Evolutionary conservation across 2,797 vertebrate species (phyloP), one percentile per base, ranked within the genome.

Genomic region (Sebastes kiyomatsui): DNA sequence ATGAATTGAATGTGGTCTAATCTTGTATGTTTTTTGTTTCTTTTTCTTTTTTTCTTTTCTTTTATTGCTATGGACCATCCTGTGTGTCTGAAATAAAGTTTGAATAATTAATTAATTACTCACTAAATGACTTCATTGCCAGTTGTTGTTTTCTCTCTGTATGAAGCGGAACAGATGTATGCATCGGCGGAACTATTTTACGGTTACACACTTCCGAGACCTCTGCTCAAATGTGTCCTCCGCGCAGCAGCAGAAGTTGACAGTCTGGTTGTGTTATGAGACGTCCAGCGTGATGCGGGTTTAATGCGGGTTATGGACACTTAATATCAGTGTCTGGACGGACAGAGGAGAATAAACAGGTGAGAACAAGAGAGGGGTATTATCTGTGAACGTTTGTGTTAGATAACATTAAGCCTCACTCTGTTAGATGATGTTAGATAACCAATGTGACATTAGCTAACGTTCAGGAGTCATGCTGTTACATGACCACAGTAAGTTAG

Each of bases 101-200:
- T 38, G 35, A 38, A 38, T 38, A 14, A 38, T 38, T 6, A 14
- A 38, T 38, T 38, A 38, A 38, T 38, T 38, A 28, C 35, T 60
- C 6, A 22, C 28, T 5, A 25, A 58, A 58, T 23, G 0, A n/a
- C 27, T n/a, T 30, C 2, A n/a, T n/a, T 22, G 1, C 2, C 4
- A 2, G 2, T 8, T 7, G 2, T 49, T 23, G 6, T 38, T 2
- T 59, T 20, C 13, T 38, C 49, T 20, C 49, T 6, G 2, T 22
- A 4, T 8, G 12, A 13, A 46, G 18, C 76, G 86, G 88, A 92
- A 87, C 72, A 1, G 0, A 23, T 59, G 8, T 18, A 1, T 23
- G 20, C 5, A 11, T 18, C 3, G 20, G 30, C 88, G 88, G 85
- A 87, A 13, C 4, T 23, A 38, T 83, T 87, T 86, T 3, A 52